Evolutionary conservation across 2,888 invertebrate species (phyloP).

Genomic region (Hymenopus coronatus): DNA sequence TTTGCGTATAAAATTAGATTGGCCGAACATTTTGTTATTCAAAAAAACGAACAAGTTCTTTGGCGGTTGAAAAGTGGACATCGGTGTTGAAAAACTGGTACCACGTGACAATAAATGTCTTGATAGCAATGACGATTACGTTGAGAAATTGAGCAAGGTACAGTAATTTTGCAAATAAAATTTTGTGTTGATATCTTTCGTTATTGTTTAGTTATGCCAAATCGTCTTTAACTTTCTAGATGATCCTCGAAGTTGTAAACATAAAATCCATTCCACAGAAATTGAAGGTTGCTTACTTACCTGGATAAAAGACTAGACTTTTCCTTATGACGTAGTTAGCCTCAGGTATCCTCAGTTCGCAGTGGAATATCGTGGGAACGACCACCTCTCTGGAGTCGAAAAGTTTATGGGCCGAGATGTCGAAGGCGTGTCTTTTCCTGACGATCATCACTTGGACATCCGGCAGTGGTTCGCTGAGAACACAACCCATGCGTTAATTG

Average conservation of each 20-base stretch:
- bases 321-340: slow-evolving; percentile 40
- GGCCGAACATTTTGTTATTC: no score
- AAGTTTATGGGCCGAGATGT: slow-evolving; percentile 36
- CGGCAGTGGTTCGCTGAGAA: neutral
- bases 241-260: neutral
- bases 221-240: no score
- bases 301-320: slow-evolving; percentile 43
- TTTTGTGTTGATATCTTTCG: no score
- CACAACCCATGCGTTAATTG: neutral
- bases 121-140: no score
- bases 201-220: no score
- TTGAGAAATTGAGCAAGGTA: no score
- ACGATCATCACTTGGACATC: slow-evolving; percentile 19
- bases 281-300: slow-evolving; percentile 33
- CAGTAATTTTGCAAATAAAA: no score
- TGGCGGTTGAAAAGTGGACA: no score
- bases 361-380: slow-evolving; percentile 40
- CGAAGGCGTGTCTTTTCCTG: slow-evolving; percentile 32
- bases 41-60: no score
- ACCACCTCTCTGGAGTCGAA: slow-evolving; percentile 36
- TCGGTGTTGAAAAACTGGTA: no score
- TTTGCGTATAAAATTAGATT: no score
- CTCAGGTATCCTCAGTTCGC: slow-evolving; percentile 42
- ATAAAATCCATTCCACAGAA: neutral
- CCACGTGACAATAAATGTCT: no score